These are phyloP conservation scores for Luffia ferchaultella DNA, from an alignment of 2,888 invertebrate species.

Conservation along the genomic window DNA sequence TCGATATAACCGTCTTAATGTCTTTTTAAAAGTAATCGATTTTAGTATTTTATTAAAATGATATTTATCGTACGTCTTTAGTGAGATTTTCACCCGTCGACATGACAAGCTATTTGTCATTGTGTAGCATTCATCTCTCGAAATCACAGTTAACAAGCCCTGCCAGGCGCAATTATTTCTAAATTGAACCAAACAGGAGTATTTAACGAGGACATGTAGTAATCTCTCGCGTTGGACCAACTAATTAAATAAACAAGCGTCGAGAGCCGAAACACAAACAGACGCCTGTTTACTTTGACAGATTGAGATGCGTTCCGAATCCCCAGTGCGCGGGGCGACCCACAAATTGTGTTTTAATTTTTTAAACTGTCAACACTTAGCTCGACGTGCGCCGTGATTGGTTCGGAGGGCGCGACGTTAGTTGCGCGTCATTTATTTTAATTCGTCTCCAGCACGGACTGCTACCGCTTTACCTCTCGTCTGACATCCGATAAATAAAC, in stretches of 20 bases:
- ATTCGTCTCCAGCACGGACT: conserved; percentile 4
- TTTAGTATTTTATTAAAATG: too few relatives aligned
- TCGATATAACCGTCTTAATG: too few relatives aligned
- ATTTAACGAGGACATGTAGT: conserved; percentile 10
- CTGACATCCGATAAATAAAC: too few relatives aligned
- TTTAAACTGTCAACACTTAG: conserved; percentile 8
- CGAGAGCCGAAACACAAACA: conserved; percentile 8
- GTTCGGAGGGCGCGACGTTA: conserved; percentile 4
- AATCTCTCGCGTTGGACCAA: conserved; percentile 15
- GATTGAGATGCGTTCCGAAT: conserved; percentile 5
- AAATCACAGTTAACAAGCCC: conserved; percentile 2
- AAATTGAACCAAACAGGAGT: conserved; percentile 1
- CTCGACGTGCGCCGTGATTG: conserved; percentile 1
- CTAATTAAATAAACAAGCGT: conserved; percentile 17
- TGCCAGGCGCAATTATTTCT: not conserved
- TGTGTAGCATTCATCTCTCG: too few relatives aligned
- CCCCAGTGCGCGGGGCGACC: conserved; percentile 2
- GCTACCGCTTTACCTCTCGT: conserved; percentile 4
- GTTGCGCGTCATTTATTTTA: conserved; percentile 8
- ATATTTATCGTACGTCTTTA: too few relatives aligned
- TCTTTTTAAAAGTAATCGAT: too few relatives aligned
- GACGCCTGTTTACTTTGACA: conserved; percentile 7
- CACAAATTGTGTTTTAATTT: conserved; percentile 8
- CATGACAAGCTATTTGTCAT: too few relatives aligned
- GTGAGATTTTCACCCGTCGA: too few relatives aligned